Evolutionary conservation across 2,797 vertebrate species (phyloP), one percentile per base, ranked within the genome.

Genomic region (Naso thynnoides): DNA sequence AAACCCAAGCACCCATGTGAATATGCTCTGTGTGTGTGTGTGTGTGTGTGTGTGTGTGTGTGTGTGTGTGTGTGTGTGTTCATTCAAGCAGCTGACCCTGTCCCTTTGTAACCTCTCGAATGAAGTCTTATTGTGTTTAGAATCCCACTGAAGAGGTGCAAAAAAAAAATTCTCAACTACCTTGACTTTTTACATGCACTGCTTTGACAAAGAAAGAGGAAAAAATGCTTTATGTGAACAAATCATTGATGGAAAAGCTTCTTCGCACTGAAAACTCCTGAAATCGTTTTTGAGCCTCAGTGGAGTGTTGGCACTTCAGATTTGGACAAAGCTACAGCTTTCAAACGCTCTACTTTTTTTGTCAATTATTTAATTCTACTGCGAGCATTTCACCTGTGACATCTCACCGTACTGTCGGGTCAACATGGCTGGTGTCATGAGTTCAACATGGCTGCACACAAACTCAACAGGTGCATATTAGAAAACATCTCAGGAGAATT

Each of bases 171-270:
- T 14, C 29, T 23, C 55, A 61, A 18, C 24, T 8, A 18, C 55
- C 66, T 27, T 68, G 52, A 74, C 70, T 67, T 78, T 54, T n/a
- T 15, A 31, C 41, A 21, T 14, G 19, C 26, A 3, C 50, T 13
- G 4, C 44, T 60, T 45, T 45, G 24, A 39, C 18, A n/a, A 71
- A 57, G 27, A 33, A 31, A 57, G n/a, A n/a, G n/a, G n/a, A n/a
- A 50, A 29, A 26, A 8, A 21, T 9, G 11, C 45, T 39, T 29
- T 33, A 54, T 50, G n/a, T 59, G 21, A 77, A 69, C 49, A 69
- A 53, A 48, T 29, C 31, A 47, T 8, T 36, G 23, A 42, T 42
- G 18, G 44, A 68, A 56, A 18, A 14, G 15, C 1, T 55, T 72
- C 45, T 48, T 16, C 26, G 0, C 4, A 11, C 38, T 61, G 50